Percentiles rank a stretch among this genome's conserved stretches.
Conservation (phyloP, 1,140 invertebrate genomes). For the Gryllus bimaculatus region DNA sequence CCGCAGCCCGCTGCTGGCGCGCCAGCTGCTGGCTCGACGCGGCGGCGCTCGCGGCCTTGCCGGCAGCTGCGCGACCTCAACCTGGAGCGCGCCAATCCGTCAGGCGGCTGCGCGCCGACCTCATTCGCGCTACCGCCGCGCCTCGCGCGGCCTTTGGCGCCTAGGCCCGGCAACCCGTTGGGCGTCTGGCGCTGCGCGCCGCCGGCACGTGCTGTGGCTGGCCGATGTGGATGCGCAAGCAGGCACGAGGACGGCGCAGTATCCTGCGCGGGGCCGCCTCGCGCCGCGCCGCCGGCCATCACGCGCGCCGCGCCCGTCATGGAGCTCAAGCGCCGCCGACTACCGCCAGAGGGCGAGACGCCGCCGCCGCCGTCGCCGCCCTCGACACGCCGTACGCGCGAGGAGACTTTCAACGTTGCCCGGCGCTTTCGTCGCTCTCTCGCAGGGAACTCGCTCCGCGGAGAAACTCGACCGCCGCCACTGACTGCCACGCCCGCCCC, state of each 20-base stretch:
- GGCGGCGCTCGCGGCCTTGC: constrained; percentile 56
- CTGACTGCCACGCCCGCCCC: too few relatives aligned
- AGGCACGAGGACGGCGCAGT: constrained; percentile 28
- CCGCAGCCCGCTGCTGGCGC: constrained; percentile 57
- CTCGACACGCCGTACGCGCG: too few relatives aligned
- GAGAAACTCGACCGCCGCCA: too few relatives aligned
- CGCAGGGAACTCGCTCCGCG: too few relatives aligned
- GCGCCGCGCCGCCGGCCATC: constrained; percentile 32
- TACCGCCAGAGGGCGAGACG: constrained; percentile 31
- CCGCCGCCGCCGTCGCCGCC: constrained; percentile 14
- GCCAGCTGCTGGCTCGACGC: constrained; percentile 56
- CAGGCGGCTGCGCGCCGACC: constrained; percentile 51
- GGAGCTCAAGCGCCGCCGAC: constrained; percentile 20
- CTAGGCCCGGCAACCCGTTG: constrained; percentile 51
- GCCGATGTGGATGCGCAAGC: constrained; percentile 51
- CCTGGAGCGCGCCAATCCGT: constrained; percentile 53
- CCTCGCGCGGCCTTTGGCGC: constrained; percentile 46
- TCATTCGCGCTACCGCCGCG: constrained; percentile 57
- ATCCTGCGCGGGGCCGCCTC: constrained; percentile 27
- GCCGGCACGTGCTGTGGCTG: constrained; percentile 46
- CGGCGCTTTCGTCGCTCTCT: too few relatives aligned
- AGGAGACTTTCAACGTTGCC: too few relatives aligned
- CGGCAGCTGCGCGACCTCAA: constrained; percentile 57
- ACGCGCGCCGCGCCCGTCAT: constrained; percentile 33
- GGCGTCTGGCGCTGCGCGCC: constrained; percentile 41